Evolutionary conservation across 1,140 invertebrate genomes (phyloP).

Genomic region (Apis laboriosa): DNA sequence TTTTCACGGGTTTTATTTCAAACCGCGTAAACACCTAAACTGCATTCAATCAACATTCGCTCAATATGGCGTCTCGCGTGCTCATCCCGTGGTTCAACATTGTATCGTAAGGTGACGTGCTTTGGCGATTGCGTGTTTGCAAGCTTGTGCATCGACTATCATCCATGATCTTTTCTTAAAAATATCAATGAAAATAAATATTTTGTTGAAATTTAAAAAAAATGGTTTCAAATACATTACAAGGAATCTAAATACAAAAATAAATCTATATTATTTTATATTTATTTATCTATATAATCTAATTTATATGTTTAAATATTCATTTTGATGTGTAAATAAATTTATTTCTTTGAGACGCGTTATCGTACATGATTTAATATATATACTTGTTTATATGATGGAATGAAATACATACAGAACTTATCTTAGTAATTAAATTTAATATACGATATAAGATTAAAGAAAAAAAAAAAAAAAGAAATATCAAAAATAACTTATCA

Average conservation of each 20-base stretch:
- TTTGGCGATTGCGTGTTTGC: slow-evolving; percentile 22
- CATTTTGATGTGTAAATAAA: neutral
- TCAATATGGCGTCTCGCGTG: slow-evolving; percentile 70
- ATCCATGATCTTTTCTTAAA: neutral
- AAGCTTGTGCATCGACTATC: neutral
- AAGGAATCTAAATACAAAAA: neutral
- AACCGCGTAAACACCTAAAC: slow-evolving; percentile 70
- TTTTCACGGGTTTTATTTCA: slow-evolving; percentile 52
- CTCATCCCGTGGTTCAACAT: slow-evolving; percentile 19
- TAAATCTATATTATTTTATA: neutral
- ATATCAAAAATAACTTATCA: neutral
- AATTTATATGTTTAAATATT: no score
- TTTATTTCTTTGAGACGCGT: neutral
- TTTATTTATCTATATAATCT: no score
- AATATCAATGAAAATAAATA: neutral
- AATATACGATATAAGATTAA: neutral
- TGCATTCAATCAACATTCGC: slow-evolving; percentile 66
- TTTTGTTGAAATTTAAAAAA: neutral
- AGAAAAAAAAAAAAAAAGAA: neutral
- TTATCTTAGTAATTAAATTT: neutral
- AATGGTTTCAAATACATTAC: accelerated
- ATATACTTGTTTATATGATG: neutral
- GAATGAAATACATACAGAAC: neutral
- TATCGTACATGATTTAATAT: neutral
- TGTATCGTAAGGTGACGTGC: slow-evolving; percentile 17